Evolutionary conservation across 1,140 invertebrate species (phyloP).

Genomic region (Chelonus insularis): DNA sequence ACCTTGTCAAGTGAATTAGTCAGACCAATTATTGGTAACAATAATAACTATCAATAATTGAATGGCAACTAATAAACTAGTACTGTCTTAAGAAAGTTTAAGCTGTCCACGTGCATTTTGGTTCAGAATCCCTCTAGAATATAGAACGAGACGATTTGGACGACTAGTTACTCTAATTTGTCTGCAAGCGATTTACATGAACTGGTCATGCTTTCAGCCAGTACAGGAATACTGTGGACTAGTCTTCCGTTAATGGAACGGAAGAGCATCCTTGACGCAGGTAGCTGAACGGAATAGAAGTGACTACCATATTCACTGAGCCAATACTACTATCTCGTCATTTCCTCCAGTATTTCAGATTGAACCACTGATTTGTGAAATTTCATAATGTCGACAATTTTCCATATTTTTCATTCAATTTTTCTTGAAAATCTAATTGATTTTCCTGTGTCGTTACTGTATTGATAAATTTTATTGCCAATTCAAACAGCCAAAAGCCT

Average conservation of each 20-base stretch:
- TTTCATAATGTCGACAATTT: background rate
- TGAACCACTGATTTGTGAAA: too few relatives aligned
- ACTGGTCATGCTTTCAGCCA: conserved; percentile 24
- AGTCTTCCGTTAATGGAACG: conserved; percentile 31
- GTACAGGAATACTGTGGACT: background rate
- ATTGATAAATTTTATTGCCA: too few relatives aligned
- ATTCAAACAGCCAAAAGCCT: background rate
- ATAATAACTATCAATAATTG: too few relatives aligned
- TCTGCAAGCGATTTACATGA: conserved; percentile 17
- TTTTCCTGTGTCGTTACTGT: too few relatives aligned
- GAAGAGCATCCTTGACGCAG: conserved; percentile 32
- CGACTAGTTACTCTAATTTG: background rate
- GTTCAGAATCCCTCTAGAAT: background rate
- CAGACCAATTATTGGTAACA: too few relatives aligned
- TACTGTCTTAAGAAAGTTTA: too few relatives aligned
- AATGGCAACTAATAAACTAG: too few relatives aligned
- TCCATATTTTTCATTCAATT: too few relatives aligned
- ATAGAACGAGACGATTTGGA: background rate
- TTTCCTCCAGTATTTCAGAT: too few relatives aligned
- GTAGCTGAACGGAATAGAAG: conserved; percentile 26
- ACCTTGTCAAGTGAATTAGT: too few relatives aligned
- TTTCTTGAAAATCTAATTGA: too few relatives aligned
- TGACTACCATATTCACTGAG: conserved; percentile 20
- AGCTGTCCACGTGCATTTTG: too few relatives aligned
- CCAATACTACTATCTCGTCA: background rate